phyloP scores from a whole-genome alignment of 2,113 vertebrate species.

The Macaca nemestrina region DNA sequence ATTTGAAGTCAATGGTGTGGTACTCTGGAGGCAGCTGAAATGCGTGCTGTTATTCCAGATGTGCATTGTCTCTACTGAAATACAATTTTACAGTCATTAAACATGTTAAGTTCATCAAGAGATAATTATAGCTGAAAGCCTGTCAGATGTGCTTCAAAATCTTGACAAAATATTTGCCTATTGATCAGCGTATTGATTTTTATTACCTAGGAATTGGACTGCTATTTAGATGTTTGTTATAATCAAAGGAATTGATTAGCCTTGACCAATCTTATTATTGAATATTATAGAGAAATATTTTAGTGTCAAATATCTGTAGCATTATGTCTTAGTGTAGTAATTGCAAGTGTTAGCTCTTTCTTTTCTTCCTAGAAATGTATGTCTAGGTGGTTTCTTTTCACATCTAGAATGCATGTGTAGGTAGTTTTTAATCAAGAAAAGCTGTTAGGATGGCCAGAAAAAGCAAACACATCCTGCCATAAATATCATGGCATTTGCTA shows the following conservation, averaged over 20 bases:
- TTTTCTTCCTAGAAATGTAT: background rate
- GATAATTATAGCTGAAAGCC: constrained; percentile 78
- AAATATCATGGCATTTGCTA: background rate
- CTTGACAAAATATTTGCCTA: constrained; percentile 58
- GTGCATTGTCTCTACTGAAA: constrained; percentile 78
- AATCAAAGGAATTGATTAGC: constrained; percentile 18
- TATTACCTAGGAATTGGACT: constrained; percentile 54
- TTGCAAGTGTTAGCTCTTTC: constrained; percentile 1
- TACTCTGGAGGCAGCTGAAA: constrained; percentile 63
- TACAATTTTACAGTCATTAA: constrained; percentile 83
- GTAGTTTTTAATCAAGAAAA: constrained; percentile 1
- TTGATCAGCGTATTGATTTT: constrained; percentile 78
- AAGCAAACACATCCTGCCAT: background rate
- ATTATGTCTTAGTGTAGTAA: background rate
- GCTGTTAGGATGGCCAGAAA: background rate
- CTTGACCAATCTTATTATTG: background rate
- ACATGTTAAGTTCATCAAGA: constrained; percentile 81
- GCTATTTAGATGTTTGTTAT: constrained; percentile 21
- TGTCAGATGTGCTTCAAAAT: constrained; percentile 73
- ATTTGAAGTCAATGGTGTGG: constrained; percentile 79
- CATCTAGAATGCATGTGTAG: background rate
- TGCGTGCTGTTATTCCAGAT: constrained; percentile 81
- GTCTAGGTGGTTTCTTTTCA: background rate
- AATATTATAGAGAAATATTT: background rate
- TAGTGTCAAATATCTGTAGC: background rate